These are phyloP conservation scores for Scatophagus argus DNA, from an alignment of 2,113 vertebrate genomes.

Conservation along the genomic window DNA sequence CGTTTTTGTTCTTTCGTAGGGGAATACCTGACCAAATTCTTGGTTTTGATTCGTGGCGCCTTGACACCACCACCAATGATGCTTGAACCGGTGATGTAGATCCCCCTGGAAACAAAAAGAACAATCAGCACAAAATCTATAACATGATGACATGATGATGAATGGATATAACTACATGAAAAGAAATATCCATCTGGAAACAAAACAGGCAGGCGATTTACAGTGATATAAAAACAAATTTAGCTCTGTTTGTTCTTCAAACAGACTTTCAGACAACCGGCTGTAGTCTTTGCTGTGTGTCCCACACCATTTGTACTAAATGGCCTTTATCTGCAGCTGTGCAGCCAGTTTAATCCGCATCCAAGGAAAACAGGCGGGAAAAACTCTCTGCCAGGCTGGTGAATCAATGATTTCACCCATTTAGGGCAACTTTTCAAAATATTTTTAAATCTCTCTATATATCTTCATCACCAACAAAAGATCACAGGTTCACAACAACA, in stretches of 20 bases:
- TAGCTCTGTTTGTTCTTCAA: too few relatives aligned
- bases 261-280: too few relatives aligned
- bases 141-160: neutral
- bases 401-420: neutral
- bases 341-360: slow-evolving; percentile 3
- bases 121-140: slow-evolving; percentile 1
- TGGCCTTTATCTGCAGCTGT: slow-evolving; percentile 11
- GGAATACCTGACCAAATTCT: slow-evolving; percentile 96
- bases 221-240: neutral
- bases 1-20: neutral
- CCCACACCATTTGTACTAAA: neutral
- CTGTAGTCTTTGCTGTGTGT: neutral
- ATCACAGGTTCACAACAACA: too few relatives aligned
- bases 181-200: neutral
- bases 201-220: neutral
- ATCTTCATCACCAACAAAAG: neutral
- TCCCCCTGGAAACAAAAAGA: slow-evolving; percentile 87
- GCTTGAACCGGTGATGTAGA: slow-evolving; percentile 98
- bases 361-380: neutral
- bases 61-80: slow-evolving; percentile 98
- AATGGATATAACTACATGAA: neutral
- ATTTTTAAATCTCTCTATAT: neutral
- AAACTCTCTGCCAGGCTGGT: neutral
- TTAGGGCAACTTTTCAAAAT: neutral
- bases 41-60: slow-evolving; percentile 98